Conservation (phyloP, 1,140 invertebrate species). For the Pseudomyrmex dendroicus region DNA sequence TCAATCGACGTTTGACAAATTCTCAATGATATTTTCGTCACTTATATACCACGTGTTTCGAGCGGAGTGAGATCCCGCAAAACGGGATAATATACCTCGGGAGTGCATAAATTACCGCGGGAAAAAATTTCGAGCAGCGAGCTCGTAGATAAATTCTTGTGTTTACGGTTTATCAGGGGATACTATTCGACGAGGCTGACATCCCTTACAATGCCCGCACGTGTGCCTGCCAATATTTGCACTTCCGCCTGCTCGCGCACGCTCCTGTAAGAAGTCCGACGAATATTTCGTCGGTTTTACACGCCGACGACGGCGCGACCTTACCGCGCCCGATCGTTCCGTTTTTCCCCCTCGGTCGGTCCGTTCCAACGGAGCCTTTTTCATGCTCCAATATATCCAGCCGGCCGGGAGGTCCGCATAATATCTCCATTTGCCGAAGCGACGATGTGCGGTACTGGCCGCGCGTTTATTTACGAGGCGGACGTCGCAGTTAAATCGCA, state of each 20-base stretch:
- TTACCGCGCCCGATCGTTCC: slow-evolving; percentile 33
- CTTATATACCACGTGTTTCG: neutral
- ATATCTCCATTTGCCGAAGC: slow-evolving; percentile 61
- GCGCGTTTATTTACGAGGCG: slow-evolving; percentile 48
- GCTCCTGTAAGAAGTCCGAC: slow-evolving; percentile 13
- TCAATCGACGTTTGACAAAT: neutral
- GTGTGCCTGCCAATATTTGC: slow-evolving; percentile 6
- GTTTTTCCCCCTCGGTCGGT: slow-evolving; percentile 1
- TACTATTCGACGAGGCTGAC: slow-evolving; percentile 3
- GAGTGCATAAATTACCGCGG: slow-evolving; percentile 21
- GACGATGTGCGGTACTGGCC: slow-evolving; percentile 46
- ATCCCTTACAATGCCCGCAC: slow-evolving; percentile 25
- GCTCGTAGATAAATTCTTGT: slow-evolving; percentile 38
- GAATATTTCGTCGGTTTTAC: slow-evolving; percentile 61
- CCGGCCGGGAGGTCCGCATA: slow-evolving; percentile 50
- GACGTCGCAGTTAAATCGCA: slow-evolving; percentile 40
- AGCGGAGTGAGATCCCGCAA: neutral
- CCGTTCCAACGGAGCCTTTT: neutral
- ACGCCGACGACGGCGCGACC: slow-evolving; percentile 19
- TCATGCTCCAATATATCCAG: slow-evolving; percentile 34
- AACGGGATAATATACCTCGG: slow-evolving; percentile 3
- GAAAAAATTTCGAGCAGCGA: neutral
- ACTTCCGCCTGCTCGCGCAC: slow-evolving; percentile 25
- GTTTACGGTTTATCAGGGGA: slow-evolving; percentile 48
- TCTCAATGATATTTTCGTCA: neutral